Percentiles rank a stretch among this genome's conserved stretches.
Evolutionary conservation across 1,140 invertebrate genomes (phyloP).

Genomic region (Oreohelix idahoensis): DNA sequence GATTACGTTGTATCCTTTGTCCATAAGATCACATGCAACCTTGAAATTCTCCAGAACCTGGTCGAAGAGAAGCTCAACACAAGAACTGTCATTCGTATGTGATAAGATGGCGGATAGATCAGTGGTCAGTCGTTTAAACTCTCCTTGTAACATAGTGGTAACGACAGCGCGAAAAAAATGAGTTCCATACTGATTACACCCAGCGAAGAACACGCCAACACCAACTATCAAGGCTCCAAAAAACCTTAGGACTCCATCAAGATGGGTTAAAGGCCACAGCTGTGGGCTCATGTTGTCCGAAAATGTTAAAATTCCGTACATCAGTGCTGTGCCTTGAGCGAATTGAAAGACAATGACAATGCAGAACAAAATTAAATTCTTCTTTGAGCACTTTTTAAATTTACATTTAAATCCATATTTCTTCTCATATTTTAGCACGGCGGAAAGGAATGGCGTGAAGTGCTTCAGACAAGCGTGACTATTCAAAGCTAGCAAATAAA

Average conservation of each 20-base stretch:
- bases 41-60: slow-evolving; percentile 9
- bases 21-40: background rate
- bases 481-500: background rate
- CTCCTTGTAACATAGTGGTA: background rate
- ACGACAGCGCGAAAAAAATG: slow-evolving; percentile 1
- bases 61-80: slow-evolving; percentile 1
- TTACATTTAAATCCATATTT: slow-evolving; percentile 9
- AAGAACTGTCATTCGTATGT: background rate
- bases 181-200: slow-evolving; percentile 2
- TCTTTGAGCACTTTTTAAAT: background rate
- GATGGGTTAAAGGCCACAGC: slow-evolving; percentile 5
- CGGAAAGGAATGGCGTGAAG: background rate
- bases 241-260: background rate
- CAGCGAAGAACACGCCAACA: slow-evolving; percentile 18
- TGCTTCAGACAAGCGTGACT: background rate
- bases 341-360: background rate
- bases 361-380: background rate
- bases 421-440: background rate
- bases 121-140: background rate
- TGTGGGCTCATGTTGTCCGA: background rate
- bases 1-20: background rate
- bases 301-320: slow-evolving; percentile 8
- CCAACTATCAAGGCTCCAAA: background rate
- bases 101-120: background rate
- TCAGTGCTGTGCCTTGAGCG: background rate